Evolutionary conservation across 2,113 vertebrate genomes (phyloP).

Genomic region (Tenebrosternarchus preto): DNA sequence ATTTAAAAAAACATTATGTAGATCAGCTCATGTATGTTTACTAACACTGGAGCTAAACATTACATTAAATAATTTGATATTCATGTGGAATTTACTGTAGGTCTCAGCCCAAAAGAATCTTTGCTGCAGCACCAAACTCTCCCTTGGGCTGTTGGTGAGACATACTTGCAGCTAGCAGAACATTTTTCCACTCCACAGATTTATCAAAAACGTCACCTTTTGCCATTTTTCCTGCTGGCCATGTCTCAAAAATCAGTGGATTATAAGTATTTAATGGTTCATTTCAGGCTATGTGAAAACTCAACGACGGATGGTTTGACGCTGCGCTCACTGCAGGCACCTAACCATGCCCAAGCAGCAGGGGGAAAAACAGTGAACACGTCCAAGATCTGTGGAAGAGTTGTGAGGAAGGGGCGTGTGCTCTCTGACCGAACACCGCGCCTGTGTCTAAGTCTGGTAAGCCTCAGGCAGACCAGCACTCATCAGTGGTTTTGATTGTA

Average conservation of each 20-base stretch:
- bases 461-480: conserved; percentile 57
- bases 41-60: neutral
- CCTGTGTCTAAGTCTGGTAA: conserved; percentile 57
- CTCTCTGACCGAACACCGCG: conserved; percentile 50
- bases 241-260: conserved; percentile 42
- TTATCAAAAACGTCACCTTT: conserved; percentile 33
- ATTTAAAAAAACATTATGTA: too few relatives aligned
- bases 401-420: conserved; percentile 58
- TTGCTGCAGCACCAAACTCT: neutral
- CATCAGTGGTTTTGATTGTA: conserved; percentile 65
- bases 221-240: conserved; percentile 19
- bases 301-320: conserved; percentile 58
- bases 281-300: conserved; percentile 53
- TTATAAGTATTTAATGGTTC: conserved; percentile 56
- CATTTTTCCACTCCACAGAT: conserved; percentile 21
- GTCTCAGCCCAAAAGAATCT: neutral
- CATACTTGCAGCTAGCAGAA: conserved; percentile 9
- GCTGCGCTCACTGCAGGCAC: conserved; percentile 56
- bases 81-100: neutral
- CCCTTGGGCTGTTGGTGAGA: neutral
- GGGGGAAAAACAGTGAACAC: conserved; percentile 68
- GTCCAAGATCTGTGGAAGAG: conserved; percentile 61
- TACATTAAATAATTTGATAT: neutral
- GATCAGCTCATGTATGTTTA: neutral
- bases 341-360: conserved; percentile 70